Conservation (phyloP, 2,113 vertebrate genomes). For the Charina bottae region DNA sequence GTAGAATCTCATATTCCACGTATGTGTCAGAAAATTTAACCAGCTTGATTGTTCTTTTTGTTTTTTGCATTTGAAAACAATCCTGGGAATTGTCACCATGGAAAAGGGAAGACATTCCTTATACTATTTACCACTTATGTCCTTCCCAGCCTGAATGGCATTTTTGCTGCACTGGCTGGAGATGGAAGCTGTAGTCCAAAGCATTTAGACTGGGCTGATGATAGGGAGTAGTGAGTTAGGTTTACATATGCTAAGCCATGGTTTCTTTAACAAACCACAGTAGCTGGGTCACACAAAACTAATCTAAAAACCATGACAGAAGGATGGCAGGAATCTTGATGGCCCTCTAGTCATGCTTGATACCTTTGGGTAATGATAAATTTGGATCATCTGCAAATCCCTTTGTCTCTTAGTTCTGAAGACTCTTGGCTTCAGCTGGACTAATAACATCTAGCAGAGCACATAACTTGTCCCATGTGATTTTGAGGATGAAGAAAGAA, state of each 20-base stretch:
- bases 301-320: background rate
- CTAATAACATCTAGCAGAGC: background rate
- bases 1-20: background rate
- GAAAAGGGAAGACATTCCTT: background rate
- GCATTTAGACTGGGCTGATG: background rate
- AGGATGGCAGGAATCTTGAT: background rate
- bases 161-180: background rate
- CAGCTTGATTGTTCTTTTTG: background rate
- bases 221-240: background rate
- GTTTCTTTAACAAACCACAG: background rate
- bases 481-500: background rate
- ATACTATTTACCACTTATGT: background rate
- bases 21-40: background rate
- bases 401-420: background rate
- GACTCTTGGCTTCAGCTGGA: background rate
- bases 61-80: background rate
- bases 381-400: background rate
- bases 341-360: background rate
- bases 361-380: background rate
- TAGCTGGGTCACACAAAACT: background rate
- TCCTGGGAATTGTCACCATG: background rate
- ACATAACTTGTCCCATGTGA: background rate
- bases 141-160: background rate
- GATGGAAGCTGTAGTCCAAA: background rate
- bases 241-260: background rate